These are phyloP conservation scores for Oplegnathus fasciatus DNA, from an alignment of 2,113 vertebrate species.

Conservation along the genomic window DNA sequence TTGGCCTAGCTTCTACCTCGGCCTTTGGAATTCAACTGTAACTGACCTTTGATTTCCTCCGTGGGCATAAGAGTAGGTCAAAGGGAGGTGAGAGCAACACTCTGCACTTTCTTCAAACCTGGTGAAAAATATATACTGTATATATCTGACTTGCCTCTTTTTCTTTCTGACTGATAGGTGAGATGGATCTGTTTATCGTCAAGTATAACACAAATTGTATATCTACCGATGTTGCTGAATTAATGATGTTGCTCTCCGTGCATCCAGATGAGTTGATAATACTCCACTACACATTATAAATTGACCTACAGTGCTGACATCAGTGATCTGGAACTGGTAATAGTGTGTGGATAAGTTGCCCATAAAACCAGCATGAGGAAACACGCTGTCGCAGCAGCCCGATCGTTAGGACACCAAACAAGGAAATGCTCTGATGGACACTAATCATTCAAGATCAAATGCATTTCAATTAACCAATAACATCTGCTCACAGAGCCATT, in stretches of 20 bases:
- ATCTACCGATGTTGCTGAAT: slow-evolving; percentile 29
- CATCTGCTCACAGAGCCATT: slow-evolving; percentile 74
- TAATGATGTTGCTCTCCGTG: slow-evolving; percentile 33
- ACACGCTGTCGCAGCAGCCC: slow-evolving; percentile 61
- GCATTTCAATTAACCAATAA: slow-evolving; percentile 72
- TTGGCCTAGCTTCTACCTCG: slow-evolving; percentile 20
- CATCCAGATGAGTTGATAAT: slow-evolving; percentile 54
- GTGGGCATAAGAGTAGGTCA: not conserved
- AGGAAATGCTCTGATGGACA: slow-evolving; percentile 72
- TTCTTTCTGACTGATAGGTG: too few relatives aligned
- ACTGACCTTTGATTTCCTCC: slow-evolving; percentile 32
- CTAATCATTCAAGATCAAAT: slow-evolving; percentile 77
- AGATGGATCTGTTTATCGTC: slow-evolving; percentile 8
- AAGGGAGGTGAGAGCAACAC: not conserved
- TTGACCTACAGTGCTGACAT: slow-evolving; percentile 60
- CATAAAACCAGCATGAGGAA: slow-evolving; percentile 66
- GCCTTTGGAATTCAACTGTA: not conserved
- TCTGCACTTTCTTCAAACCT: not conserved
- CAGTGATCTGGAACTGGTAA: slow-evolving; percentile 71
- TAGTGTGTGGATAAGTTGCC: slow-evolving; percentile 60
- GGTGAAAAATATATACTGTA: not conserved
- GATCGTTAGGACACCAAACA: slow-evolving; percentile 70
- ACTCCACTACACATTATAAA: slow-evolving; percentile 36
- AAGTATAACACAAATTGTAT: slow-evolving; percentile 3
- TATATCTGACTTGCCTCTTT: not conserved